A percentile compares a stretch with the other conserved stretches of the same genome.
phyloP scores from a whole-genome alignment of 2,113 vertebrate genomes.

The Elgaria multicarinata region DNA sequence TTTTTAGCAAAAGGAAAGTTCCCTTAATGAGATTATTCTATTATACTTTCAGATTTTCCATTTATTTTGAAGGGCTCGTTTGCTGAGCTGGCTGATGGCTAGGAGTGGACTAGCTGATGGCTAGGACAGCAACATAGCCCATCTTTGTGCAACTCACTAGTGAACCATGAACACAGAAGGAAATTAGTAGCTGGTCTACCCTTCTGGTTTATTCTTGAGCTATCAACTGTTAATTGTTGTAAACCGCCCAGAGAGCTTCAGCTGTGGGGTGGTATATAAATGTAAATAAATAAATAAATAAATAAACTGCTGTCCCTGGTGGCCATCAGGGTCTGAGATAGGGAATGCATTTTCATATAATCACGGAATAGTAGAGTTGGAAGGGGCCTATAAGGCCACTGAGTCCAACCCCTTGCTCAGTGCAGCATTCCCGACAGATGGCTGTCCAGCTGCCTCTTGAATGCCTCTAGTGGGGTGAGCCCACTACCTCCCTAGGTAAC shows the following conservation, averaged over 20 bases:
- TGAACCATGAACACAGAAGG: neutral
- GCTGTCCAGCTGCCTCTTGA: no score
- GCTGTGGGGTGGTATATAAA: no score
- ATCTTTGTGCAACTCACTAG: neutral
- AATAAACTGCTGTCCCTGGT: neutral
- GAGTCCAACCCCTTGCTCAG: no score
- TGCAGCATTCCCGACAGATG: no score
- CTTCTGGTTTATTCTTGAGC: neutral
- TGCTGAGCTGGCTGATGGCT: neutral
- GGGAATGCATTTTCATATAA: neutral
- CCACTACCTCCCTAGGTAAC: no score
- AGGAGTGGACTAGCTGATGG: neutral
- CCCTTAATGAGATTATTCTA: neutral
- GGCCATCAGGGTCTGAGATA: neutral
- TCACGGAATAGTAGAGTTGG: no score
- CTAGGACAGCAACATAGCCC: no score
- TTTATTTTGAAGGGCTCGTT: constrained; percentile 6
- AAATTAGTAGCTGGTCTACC: neutral
- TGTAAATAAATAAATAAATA: no score
- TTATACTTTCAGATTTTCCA: neutral
- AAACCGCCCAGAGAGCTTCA: no score
- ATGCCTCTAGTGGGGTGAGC: no score
- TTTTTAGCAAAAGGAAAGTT: neutral
- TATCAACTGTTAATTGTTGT: no score
- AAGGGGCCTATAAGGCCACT: no score